phyloP scores from a whole-genome alignment of 2,113 vertebrate species.

The Ursus arctos region DNA sequence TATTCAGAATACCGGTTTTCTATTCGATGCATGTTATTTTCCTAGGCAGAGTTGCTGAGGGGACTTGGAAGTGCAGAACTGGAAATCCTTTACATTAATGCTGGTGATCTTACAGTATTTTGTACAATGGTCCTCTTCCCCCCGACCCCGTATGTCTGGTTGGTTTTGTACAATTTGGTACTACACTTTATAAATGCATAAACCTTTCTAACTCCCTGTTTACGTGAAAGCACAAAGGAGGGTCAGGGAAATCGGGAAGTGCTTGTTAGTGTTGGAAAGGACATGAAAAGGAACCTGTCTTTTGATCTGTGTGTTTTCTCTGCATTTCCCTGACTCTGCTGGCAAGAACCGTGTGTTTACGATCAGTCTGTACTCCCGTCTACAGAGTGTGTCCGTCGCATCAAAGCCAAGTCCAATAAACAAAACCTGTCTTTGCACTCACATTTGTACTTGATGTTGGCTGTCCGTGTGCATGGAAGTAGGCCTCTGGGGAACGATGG shows the following conservation, averaged over 20 bases:
- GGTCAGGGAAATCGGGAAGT: background rate
- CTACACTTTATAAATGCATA: background rate
- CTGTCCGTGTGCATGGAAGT: background rate
- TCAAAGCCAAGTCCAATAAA: slow-evolving; percentile 80
- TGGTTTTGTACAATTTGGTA: slow-evolving; percentile 58
- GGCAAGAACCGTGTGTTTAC: background rate
- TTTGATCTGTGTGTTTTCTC: slow-evolving; percentile 48
- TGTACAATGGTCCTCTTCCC: background rate
- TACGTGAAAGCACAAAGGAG: slow-evolving; percentile 70
- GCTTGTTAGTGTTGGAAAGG: background rate
- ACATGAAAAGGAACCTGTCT: background rate
- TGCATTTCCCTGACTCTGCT: background rate
- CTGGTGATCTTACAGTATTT: slow-evolving; percentile 11
- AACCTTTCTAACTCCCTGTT: slow-evolving; percentile 54
- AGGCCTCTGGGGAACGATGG: fast-evolving
- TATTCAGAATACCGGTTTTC: slow-evolving; percentile 3
- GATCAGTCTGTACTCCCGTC: slow-evolving; percentile 13
- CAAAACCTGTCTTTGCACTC: slow-evolving; percentile 69
- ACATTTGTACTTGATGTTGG: background rate
- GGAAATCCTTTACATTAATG: background rate
- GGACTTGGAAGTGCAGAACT: background rate
- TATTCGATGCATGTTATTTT: slow-evolving; percentile 9
- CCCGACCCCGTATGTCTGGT: background rate
- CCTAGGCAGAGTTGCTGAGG: slow-evolving; percentile 9
- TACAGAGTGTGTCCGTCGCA: background rate